These are phyloP conservation scores for Alligator sinensis DNA, from an alignment of 2,113 vertebrate genomes.

Conservation along the genomic window DNA sequence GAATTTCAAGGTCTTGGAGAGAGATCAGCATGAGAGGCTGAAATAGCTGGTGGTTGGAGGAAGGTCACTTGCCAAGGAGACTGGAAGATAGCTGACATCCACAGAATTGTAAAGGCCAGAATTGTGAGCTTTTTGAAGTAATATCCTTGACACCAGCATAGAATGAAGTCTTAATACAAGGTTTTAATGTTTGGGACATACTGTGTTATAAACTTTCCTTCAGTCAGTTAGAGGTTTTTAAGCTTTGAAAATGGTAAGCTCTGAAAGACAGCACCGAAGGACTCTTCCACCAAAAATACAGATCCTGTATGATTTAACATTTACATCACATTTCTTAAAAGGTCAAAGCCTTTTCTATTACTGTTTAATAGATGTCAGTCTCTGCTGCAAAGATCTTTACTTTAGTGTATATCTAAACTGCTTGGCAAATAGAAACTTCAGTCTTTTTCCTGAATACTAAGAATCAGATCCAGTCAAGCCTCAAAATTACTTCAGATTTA, in stretches of 20 bases:
- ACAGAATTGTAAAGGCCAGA: background rate
- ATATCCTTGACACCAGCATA: background rate
- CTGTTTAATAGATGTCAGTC: background rate
- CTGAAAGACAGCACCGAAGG: background rate
- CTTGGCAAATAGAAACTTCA: background rate
- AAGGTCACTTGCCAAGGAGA: background rate
- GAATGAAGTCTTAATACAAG: background rate
- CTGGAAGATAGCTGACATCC: background rate
- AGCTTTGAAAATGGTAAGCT: background rate
- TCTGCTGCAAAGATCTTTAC: background rate
- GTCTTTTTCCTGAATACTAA: background rate
- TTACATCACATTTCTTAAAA: accelerated
- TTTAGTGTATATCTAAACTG: background rate
- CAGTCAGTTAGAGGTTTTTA: background rate
- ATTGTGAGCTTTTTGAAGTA: background rate
- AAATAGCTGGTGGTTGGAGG: background rate
- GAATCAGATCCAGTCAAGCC: accelerated
- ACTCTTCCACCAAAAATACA: background rate
- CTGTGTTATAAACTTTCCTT: too few species aligned
- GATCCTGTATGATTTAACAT: accelerated
- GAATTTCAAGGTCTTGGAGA: background rate
- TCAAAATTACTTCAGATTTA: background rate
- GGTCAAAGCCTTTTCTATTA: background rate
- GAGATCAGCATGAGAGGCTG: background rate
- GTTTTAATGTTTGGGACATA: background rate